Percentiles rank a stretch among this genome's conserved stretches.
Evolutionary conservation across 2,888 invertebrate genomes (phyloP).

Genomic region (Lasioglossum leucozonium): DNA sequence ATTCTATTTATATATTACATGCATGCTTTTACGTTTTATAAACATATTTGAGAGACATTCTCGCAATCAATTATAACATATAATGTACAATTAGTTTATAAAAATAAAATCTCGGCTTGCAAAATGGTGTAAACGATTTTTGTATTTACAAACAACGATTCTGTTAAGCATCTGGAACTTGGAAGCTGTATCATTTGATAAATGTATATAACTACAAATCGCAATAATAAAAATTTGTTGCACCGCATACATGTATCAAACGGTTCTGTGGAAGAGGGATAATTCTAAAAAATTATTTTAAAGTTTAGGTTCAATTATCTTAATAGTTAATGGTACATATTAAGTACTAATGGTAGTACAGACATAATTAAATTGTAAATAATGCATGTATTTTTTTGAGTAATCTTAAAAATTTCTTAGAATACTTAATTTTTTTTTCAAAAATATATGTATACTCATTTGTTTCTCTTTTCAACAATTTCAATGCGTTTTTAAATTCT

Average conservation of each 20-base stretch:
- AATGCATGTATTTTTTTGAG: too few species aligned
- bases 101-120: background rate
- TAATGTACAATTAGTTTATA: background rate
- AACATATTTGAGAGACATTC: background rate
- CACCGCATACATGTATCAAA: background rate
- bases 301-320: background rate
- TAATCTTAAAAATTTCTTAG: too few species aligned
- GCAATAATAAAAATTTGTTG: background rate
- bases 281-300: background rate
- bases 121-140: background rate
- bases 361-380: too few species aligned
- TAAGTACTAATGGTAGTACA: background rate
- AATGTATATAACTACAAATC: background rate
- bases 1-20: background rate
- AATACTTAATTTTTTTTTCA: too few species aligned
- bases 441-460: too few species aligned
- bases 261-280: background rate
- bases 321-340: background rate
- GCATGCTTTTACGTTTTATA: background rate
- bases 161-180: background rate
- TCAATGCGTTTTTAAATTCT: too few species aligned
- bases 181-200: background rate
- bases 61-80: background rate
- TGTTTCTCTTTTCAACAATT: too few species aligned
- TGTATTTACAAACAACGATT: background rate